Conservation (phyloP, 2,797 vertebrate genomes). For the Glossophaga mutica region DNA sequence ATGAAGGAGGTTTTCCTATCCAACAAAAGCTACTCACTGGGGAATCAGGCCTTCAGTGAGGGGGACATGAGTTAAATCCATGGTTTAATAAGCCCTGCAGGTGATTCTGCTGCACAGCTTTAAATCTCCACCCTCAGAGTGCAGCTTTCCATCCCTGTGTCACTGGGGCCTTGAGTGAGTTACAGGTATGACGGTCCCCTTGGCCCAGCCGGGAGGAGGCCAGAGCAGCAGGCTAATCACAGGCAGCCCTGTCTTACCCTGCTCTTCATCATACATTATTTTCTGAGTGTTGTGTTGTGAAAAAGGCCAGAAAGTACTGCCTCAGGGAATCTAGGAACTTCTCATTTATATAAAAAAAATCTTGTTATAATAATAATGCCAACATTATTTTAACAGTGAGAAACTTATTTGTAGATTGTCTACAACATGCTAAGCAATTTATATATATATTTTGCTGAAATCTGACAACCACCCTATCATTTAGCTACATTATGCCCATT, state of each 20-base stretch:
- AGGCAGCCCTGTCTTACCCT: background rate
- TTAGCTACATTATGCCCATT: background rate
- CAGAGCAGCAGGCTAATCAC: background rate
- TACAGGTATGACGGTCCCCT: background rate
- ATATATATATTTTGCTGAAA: background rate
- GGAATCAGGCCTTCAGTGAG: background rate
- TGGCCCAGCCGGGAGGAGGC: background rate
- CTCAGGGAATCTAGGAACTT: background rate
- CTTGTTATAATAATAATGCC: background rate
- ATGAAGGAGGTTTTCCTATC: background rate
- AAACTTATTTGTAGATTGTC: background rate
- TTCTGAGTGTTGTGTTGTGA: constrained; percentile 10
- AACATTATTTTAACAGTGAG: constrained; percentile 11
- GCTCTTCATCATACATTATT: background rate
- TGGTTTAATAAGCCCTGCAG: background rate
- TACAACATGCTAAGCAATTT: constrained; percentile 3
- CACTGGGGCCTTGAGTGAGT: background rate
- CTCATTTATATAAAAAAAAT: background rate
- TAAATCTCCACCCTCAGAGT: background rate
- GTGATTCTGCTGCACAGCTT: background rate
- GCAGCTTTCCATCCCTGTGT: background rate
- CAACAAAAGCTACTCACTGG: background rate
- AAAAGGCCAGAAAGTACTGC: background rate
- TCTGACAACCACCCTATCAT: background rate
- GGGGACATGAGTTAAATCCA: background rate